A percentile compares a stretch with the other conserved stretches of the same genome.
phyloP scores from a whole-genome alignment of 2,113 vertebrate genomes.

The Thermophis baileyi region DNA sequence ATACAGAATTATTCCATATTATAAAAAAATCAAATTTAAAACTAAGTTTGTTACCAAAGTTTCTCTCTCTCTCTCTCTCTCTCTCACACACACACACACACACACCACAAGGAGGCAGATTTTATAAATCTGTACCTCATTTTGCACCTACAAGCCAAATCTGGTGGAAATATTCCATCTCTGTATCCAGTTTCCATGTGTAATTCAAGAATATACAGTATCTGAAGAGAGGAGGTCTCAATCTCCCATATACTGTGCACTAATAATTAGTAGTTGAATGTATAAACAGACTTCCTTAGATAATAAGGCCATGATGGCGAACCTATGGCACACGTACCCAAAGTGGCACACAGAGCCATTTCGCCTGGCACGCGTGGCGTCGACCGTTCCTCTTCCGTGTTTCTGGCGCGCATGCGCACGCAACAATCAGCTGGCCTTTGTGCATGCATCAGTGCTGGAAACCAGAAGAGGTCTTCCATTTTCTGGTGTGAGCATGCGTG shows the following conservation, averaged over 20 bases:
- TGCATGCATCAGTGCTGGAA: too few relatives aligned
- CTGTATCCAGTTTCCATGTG: constrained; percentile 48
- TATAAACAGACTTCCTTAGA: background rate
- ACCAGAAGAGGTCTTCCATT: too few relatives aligned
- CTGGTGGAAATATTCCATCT: constrained; percentile 53
- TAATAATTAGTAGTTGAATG: background rate
- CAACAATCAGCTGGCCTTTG: too few relatives aligned
- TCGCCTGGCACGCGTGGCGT: too few relatives aligned
- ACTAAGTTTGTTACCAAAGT: constrained; percentile 69
- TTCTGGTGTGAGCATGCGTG: too few relatives aligned
- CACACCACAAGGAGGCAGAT: constrained; percentile 47
- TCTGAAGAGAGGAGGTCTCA: background rate
- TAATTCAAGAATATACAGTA: constrained; percentile 10
- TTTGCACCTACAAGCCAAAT: background rate
- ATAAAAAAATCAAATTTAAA: constrained; percentile 73
- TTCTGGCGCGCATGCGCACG: too few relatives aligned
- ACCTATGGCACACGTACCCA: too few relatives aligned
- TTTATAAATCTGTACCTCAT: background rate
- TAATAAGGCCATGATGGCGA: too few relatives aligned
- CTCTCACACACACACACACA: background rate
- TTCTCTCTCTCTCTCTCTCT: background rate
- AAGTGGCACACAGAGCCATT: too few relatives aligned
- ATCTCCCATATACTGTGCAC: background rate
- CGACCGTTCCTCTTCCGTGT: too few relatives aligned
- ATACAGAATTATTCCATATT: constrained; percentile 68